Evolutionary conservation across 2,888 invertebrate species (phyloP).

Genomic region (Sceliomorpha sp.): DNA sequence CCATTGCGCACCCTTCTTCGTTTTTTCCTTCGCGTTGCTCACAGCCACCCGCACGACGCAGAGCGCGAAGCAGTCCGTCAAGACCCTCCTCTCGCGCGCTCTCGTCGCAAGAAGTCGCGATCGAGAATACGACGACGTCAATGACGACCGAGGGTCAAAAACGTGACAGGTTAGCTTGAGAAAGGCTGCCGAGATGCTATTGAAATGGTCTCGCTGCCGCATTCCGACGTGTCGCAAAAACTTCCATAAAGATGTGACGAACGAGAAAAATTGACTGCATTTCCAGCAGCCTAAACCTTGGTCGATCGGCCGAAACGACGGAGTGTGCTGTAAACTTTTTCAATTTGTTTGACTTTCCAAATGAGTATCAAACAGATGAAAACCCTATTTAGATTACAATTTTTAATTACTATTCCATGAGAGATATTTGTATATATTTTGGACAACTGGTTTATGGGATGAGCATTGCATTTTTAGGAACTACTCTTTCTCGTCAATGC

Average conservation of each 20-base stretch:
- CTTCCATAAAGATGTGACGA: not conserved
- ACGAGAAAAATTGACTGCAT: too few species aligned
- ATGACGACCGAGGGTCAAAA: slow-evolving; percentile 48
- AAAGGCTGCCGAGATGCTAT: slow-evolving; percentile 37
- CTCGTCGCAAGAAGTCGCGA: slow-evolving; percentile 12
- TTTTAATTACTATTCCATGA: too few species aligned
- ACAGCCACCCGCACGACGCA: slow-evolving; percentile 34
- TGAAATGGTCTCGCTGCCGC: slow-evolving; percentile 40
- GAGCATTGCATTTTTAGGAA: too few species aligned
- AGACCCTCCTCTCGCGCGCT: not conserved
- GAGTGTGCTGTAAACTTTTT: too few species aligned
- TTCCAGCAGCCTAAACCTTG: too few species aligned
- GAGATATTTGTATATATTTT: too few species aligned
- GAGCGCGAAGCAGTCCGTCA: slow-evolving; percentile 15
- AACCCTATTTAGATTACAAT: too few species aligned
- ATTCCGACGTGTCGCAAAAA: slow-evolving; percentile 52
- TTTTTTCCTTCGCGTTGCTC: slow-evolving; percentile 36
- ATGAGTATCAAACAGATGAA: too few species aligned
- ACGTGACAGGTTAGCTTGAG: slow-evolving; percentile 53
- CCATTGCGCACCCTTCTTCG: slow-evolving; percentile 28
- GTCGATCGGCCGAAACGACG: too few species aligned
- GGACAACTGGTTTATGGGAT: too few species aligned
- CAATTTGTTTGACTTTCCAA: too few species aligned
- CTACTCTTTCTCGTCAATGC: too few species aligned
- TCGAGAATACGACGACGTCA: slow-evolving; percentile 14